Evolutionary conservation across 1,140 invertebrate genomes (phyloP), one percentile per base, ranked within the genome.

Genomic region (Metaphire vulgaris): DNA sequence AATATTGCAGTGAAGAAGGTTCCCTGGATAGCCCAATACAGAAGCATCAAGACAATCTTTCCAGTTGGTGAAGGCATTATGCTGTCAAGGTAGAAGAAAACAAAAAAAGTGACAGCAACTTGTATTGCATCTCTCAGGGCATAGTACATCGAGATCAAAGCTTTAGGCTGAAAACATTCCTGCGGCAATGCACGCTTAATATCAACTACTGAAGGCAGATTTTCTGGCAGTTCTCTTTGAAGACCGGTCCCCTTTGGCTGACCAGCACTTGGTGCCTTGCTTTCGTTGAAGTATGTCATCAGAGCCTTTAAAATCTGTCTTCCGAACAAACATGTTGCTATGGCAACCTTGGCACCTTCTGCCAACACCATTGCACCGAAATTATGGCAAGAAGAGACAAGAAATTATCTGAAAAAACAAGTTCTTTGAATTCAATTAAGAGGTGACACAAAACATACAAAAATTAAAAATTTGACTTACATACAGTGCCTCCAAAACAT

Each of bases 1-100:
- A 87, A 87, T 12, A 87, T 31, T 15, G 84, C 83, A 6, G 83
- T 85, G 72, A 83, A 83, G 70, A 85, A 80, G 31, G 86, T 86
- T 56, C 86, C 86, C 77, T 86, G 83, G 1, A 87, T 32, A 12
- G 79, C 79, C 81, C 81, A 82, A 77, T 81, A 83, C 14, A 80
- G 16, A n/a, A 74, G 31, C 73, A 78, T 69, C 12, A 33, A 28
- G 32, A 73, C 16, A 14, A 73, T n/a, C 72, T 73, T 73, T 14
- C 26, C 33, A 0, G 33, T 16, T 26, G 56, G 6, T 6, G 41
- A 56, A 6, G 41, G 41, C 41, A 56, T 21, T 6, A 56, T 21
- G 41, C 41, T 56, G 41, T 56, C 15, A 12, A 81, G 82, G 33
- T 56, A 56, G 26, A 79, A 78, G 31, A 82, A 71, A 30, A 80